These are phyloP conservation scores for Perizoma affinitatum DNA, from an alignment of 2,888 invertebrate species.

Conservation along the genomic window DNA sequence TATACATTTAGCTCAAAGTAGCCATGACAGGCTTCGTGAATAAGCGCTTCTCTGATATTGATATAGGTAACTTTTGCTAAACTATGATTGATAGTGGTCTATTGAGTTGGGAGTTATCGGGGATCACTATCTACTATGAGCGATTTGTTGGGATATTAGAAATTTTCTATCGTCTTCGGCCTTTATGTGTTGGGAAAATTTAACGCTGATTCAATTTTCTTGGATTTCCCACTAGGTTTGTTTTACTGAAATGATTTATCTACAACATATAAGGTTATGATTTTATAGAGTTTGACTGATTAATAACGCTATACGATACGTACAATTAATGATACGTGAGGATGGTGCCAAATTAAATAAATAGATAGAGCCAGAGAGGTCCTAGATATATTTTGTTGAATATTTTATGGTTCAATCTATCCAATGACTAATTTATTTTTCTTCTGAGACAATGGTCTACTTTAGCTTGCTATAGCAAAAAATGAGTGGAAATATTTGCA, in stretches of 20 bases:
- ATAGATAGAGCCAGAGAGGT: no score
- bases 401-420: no score
- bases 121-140: conserved; percentile 57
- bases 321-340: no score
- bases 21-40: conserved; percentile 68
- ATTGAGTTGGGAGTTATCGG: conserved; percentile 69
- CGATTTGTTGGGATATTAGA: conserved; percentile 71
- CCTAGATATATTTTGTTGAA: no score
- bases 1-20: conserved; percentile 48
- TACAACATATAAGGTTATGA: neutral
- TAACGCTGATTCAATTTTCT: conserved; percentile 4
- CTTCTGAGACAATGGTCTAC: no score
- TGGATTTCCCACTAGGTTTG: conserved; percentile 11
- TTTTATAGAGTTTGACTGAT: conserved; percentile 1
- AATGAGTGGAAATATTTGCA: conserved; percentile 23
- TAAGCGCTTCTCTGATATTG: conserved; percentile 74
- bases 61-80: conserved; percentile 66
- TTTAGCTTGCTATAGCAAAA: no score
- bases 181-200: conserved; percentile 31
- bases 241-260: conserved; percentile 1
- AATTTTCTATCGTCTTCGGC: conserved; percentile 45
- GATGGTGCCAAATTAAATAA: no score
- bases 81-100: conserved; percentile 80
- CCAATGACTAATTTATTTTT: no score
- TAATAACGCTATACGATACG: conserved; percentile 1